Conservation (phyloP, 2,797 vertebrate species). For the Halcyon badia region DNA sequence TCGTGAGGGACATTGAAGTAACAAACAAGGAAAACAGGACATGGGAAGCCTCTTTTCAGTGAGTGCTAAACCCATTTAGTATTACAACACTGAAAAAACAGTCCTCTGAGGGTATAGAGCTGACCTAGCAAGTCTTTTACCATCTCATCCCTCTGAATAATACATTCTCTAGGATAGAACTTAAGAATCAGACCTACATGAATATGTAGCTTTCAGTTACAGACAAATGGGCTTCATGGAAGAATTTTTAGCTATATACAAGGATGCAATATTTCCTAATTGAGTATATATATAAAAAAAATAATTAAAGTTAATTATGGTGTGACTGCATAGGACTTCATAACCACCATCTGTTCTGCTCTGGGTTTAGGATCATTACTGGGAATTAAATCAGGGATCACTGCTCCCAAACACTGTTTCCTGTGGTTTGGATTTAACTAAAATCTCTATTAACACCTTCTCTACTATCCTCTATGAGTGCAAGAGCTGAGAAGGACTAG, state of each 20-base stretch:
- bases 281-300: background rate
- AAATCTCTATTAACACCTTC: background rate
- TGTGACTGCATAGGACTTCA: background rate
- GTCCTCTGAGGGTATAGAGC: background rate
- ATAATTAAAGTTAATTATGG: background rate
- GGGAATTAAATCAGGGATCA: background rate
- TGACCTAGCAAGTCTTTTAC: background rate
- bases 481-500: background rate
- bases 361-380: background rate
- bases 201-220: background rate
- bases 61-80: background rate
- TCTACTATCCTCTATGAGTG: rapidly evolving
- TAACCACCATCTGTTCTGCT: background rate
- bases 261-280: background rate
- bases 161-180: background rate
- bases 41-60: background rate
- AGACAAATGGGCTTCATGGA: background rate
- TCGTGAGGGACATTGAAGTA: background rate
- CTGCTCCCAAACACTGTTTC: background rate
- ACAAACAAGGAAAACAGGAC: rapidly evolving
- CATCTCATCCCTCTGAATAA: background rate
- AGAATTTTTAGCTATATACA: background rate
- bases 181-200: background rate
- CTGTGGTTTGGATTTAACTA: background rate
- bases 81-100: background rate